Base-by-base conservation (phyloP, 2,888 invertebrate genomes). In the Hypsopygia costalis region DNA sequence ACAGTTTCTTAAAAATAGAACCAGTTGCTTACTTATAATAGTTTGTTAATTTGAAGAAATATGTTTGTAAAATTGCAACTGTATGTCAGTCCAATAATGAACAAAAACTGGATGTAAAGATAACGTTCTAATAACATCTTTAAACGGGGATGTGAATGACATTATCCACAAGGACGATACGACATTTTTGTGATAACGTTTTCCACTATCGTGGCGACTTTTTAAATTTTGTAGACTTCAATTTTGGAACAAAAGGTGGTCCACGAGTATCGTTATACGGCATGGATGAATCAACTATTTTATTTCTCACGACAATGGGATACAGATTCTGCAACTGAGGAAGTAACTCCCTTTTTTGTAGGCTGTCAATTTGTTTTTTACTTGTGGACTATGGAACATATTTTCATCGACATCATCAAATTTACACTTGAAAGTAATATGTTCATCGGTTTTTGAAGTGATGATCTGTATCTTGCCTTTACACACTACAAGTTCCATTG, bases 361-460 rank as follows among this genome's bases (percentile, higher is more conserved):
- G 34, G n/a, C n/a, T n/a, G n/a, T n/a, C n/a, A 22, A 34, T 34
- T 10, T 9, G 34, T 34, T 34, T 22, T 11, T 31, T 4, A 31
- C 6, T 31, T 31, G 11, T 8, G 31, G 11, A 11, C 11, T 11
- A 6, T 31, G 31, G n/a, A 34, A 7, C 34, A 34, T n/a, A 5
- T 34, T 9, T 34, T 6, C 4, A 22, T 22, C 29, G 3, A 29
- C 10, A 5, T 29, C 10, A 9, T 29, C 29, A 6, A 29, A 10
- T 9, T 9, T 10, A 29, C 10, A 29, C 10, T 9, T 29, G 3
- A 29, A 9, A 9, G 10, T 3, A 29, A 29, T 10, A 6, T 10
- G 5, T 5, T 29, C 29, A 29, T 29, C 10, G 10, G 4, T 29
- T 29, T 29, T 29, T 29, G n/a, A 9, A 29, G n/a, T 6, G 1